Evolutionary conservation across 2,888 invertebrate genomes (phyloP).

Genomic region (Euspilapteryx auroguttella): DNA sequence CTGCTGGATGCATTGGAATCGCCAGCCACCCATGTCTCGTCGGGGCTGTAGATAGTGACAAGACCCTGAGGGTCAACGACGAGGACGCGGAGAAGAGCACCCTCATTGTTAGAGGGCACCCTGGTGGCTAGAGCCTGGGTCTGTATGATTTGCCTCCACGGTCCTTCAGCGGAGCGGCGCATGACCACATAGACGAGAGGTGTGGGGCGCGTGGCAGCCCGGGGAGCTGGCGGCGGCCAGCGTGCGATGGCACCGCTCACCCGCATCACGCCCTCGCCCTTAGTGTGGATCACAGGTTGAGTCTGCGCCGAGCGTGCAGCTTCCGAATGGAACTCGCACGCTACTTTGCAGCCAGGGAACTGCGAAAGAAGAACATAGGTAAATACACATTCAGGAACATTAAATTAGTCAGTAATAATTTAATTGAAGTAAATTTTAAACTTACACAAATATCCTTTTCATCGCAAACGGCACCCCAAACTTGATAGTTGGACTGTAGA

Average conservation of each 20-base stretch:
- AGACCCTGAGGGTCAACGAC: constrained; percentile 72
- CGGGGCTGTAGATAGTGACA: constrained; percentile 71
- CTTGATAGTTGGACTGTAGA: constrained; percentile 71
- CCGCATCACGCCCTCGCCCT: constrained; percentile 68
- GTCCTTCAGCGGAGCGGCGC: constrained; percentile 65
- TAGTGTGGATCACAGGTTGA: constrained; percentile 70
- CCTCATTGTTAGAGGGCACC: constrained; percentile 66
- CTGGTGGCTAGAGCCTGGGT: constrained; percentile 66
- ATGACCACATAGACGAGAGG: constrained; percentile 72
- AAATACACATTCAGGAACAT: not conserved
- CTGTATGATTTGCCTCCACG: constrained; percentile 69
- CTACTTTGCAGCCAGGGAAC: constrained; percentile 73
- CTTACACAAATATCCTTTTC: constrained; percentile 75
- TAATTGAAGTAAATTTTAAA: too few species aligned
- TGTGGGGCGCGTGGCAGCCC: constrained; percentile 56
- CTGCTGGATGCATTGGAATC: constrained; percentile 51
- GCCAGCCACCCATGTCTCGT: constrained; percentile 62
- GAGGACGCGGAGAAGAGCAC: constrained; percentile 66
- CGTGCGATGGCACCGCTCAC: constrained; percentile 65
- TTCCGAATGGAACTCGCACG: constrained; percentile 70
- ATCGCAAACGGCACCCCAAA: constrained; percentile 72
- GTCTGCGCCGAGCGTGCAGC: constrained; percentile 64
- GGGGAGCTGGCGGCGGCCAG: constrained; percentile 66
- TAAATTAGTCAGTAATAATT: too few species aligned
- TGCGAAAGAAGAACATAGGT: constrained; percentile 17